phyloP scores from a whole-genome alignment of 2,113 vertebrate genomes.

The Micronycteris hirsuta region DNA sequence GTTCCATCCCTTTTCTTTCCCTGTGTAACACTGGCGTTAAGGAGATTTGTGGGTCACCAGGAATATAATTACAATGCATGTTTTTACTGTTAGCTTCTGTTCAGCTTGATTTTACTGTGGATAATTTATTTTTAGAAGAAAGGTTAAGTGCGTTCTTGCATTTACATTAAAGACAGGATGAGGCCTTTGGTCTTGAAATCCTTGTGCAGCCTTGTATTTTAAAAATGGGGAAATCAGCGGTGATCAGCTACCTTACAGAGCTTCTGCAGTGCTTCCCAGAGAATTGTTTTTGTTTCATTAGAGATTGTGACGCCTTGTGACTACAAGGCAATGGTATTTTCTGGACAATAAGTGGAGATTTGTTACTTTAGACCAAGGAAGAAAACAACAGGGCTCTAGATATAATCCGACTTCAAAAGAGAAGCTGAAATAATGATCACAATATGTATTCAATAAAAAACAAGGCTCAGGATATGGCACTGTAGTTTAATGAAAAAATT shows the following conservation, averaged over 20 bases:
- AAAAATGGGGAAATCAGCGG: not conserved
- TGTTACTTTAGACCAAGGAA: slow-evolving; percentile 35
- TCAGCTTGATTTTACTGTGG: not conserved
- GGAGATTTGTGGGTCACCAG: not conserved
- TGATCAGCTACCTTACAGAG: not conserved
- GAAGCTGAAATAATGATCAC: slow-evolving; percentile 50
- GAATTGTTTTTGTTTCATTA: slow-evolving; percentile 49
- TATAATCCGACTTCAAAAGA: slow-evolving; percentile 38
- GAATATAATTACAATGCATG: slow-evolving; percentile 4
- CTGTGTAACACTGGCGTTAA: not conserved
- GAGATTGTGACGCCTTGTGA: not conserved
- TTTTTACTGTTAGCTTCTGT: slow-evolving; percentile 9
- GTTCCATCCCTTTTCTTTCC: not conserved
- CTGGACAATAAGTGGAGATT: slow-evolving; percentile 45
- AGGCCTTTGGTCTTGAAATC: slow-evolving; percentile 23
- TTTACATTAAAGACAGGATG: not conserved
- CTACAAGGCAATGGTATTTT: slow-evolving; percentile 26
- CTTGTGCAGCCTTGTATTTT: not conserved
- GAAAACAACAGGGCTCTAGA: slow-evolving; percentile 30
- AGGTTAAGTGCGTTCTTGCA: slow-evolving; percentile 8
- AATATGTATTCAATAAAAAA: slow-evolving; percentile 49
- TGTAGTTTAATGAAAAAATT: slow-evolving; percentile 61
- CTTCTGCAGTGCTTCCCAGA: not conserved
- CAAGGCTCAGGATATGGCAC: slow-evolving; percentile 41
- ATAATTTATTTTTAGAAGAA: slow-evolving; percentile 28